phyloP scores from a whole-genome alignment of 2,888 invertebrate genomes.

The Laothoe populi region DNA sequence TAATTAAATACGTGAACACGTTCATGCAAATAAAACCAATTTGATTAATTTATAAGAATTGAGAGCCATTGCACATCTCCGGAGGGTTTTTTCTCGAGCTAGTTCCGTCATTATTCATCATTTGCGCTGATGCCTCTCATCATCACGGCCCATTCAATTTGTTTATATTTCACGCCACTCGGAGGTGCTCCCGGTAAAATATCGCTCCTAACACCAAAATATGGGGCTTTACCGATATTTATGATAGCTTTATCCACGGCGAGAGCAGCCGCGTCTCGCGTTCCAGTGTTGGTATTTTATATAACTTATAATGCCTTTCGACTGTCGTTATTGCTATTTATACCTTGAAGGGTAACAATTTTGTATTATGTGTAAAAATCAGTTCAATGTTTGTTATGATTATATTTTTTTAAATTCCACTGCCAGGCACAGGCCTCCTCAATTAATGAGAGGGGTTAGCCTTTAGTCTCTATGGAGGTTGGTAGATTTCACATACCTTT shows the following conservation, averaged over 20 bases:
- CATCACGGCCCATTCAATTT: constrained; percentile 80
- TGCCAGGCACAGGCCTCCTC: too few relatives aligned
- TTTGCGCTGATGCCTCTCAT: constrained; percentile 74
- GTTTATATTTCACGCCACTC: constrained; percentile 83
- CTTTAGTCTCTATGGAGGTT: too few relatives aligned
- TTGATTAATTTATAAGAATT: constrained; percentile 3
- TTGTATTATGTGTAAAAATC: constrained; percentile 32
- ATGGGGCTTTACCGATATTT: constrained; percentile 78
- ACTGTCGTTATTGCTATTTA: constrained; percentile 52
- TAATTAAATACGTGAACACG: neutral
- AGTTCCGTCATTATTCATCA: constrained; percentile 71
- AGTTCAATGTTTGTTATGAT: neutral
- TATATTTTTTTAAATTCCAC: too few relatives aligned
- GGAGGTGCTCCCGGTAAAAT: constrained; percentile 73
- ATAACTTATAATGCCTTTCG: constrained; percentile 50
- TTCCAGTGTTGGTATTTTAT: constrained; percentile 65
- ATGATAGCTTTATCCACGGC: constrained; percentile 69
- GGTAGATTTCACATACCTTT: too few relatives aligned
- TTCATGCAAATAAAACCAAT: constrained; percentile 11
- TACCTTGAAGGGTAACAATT: constrained; percentile 38
- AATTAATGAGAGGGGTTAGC: too few relatives aligned
- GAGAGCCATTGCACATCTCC: constrained; percentile 14
- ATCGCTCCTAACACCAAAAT: constrained; percentile 76
- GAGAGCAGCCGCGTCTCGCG: constrained; percentile 51
- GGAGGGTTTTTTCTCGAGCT: constrained; percentile 16